phyloP scores from a whole-genome alignment of 2,113 vertebrate species.

The Uropsilus gracilis region DNA sequence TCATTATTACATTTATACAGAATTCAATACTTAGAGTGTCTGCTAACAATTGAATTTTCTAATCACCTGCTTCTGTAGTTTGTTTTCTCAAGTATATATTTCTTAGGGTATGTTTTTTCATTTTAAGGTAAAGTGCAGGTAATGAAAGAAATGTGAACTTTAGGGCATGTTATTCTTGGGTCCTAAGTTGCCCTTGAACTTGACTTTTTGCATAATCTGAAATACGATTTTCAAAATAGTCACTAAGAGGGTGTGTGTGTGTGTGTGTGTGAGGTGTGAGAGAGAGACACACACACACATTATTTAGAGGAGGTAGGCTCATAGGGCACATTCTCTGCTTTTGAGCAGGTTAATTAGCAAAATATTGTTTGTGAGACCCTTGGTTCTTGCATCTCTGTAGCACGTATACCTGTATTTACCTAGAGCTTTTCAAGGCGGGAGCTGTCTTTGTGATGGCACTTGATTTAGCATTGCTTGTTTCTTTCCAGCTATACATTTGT shows the following conservation, averaged over 20 bases:
- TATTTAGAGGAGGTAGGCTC: not conserved
- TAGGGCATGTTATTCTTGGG: not conserved
- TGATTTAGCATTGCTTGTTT: not conserved
- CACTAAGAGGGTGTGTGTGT: not conserved
- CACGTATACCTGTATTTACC: not conserved
- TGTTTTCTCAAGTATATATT: not conserved
- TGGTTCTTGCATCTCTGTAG: not conserved
- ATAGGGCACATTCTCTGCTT: not conserved
- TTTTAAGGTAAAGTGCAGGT: slow-evolving; percentile 3
- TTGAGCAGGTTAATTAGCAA: not conserved
- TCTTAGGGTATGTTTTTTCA: not conserved
- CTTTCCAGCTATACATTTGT: not conserved
- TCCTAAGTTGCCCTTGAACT: not conserved
- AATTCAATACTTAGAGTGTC: not conserved
- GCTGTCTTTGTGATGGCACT: not conserved
- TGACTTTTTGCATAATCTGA: not conserved
- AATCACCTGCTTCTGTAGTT: slow-evolving; percentile 11
- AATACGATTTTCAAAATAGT: not conserved
- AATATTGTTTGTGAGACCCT: not conserved
- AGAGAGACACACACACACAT: not conserved
- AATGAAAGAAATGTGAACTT: not conserved
- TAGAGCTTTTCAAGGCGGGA: not conserved
- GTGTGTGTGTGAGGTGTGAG: too few species aligned
- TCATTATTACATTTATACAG: slow-evolving; percentile 24
- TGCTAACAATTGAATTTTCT: slow-evolving; percentile 33